phyloP scores from a whole-genome alignment of 2,797 vertebrate species.

The Ceyx erithaca region DNA sequence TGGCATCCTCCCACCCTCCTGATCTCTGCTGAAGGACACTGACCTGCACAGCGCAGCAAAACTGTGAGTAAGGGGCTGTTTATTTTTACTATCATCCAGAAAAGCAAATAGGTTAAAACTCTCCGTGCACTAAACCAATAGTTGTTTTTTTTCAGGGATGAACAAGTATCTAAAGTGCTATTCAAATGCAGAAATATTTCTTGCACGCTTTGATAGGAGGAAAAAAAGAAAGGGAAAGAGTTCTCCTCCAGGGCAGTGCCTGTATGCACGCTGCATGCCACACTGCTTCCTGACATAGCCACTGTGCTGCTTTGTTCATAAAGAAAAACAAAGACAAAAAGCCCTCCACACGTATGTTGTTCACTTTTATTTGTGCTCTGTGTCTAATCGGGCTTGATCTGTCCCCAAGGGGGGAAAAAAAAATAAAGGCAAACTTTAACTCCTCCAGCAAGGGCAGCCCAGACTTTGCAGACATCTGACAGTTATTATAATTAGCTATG shows the following conservation, averaged over 20 bases:
- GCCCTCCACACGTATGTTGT: slow-evolving; percentile 54
- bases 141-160: neutral
- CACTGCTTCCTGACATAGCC: slow-evolving; percentile 61
- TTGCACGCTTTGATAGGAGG: slow-evolving; percentile 9
- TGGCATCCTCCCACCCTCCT: slow-evolving; percentile 9
- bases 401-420: slow-evolving; percentile 58
- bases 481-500: slow-evolving; percentile 86
- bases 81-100: slow-evolving; percentile 40
- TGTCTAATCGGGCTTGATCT: slow-evolving; percentile 72
- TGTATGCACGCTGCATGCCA: slow-evolving; percentile 61
- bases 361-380: slow-evolving; percentile 65
- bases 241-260: slow-evolving; percentile 58
- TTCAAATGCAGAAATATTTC: slow-evolving; percentile 30
- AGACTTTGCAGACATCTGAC: slow-evolving; percentile 86
- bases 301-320: slow-evolving; percentile 78
- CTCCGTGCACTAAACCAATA: neutral
- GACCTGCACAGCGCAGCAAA: slow-evolving; percentile 31
- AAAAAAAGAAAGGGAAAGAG: neutral
- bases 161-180: neutral
- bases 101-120: slow-evolving; percentile 2
- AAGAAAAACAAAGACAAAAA: slow-evolving; percentile 72
- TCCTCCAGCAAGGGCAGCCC: slow-evolving; percentile 75
- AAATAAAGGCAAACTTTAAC: slow-evolving; percentile 86
- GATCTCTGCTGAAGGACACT: neutral
- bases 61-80: slow-evolving; percentile 70